Evolutionary conservation across 2,113 vertebrate genomes (phyloP).

Genomic region (Muntiacus muntjak): DNA sequence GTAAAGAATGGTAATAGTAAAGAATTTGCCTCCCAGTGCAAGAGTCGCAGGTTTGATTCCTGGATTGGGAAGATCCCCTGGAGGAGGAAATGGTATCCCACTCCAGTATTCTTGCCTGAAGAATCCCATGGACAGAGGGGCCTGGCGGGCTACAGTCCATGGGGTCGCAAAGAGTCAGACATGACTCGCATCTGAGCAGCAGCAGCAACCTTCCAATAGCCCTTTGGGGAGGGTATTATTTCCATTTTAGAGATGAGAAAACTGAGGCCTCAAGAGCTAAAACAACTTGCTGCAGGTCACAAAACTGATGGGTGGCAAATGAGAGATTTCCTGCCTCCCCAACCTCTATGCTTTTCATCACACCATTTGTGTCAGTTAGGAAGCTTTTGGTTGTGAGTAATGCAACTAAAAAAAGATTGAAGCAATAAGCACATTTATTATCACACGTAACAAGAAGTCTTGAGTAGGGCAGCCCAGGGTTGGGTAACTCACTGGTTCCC

Average conservation of each 20-base stretch:
- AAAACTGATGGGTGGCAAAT: background rate
- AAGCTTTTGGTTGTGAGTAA: background rate
- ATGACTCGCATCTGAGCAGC: background rate
- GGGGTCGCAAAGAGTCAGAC: background rate
- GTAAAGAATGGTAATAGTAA: background rate
- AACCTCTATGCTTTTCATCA: background rate
- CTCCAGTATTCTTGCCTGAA: background rate
- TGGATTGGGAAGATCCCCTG: background rate
- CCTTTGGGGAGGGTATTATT: background rate
- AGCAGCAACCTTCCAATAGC: background rate
- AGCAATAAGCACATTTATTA: background rate
- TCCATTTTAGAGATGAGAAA: background rate
- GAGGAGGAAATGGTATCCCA: background rate
- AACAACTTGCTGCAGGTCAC: background rate
- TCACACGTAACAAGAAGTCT: background rate
- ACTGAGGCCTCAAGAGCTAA: background rate
- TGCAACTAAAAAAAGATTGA: background rate
- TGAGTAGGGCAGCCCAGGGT: background rate
- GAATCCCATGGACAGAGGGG: background rate
- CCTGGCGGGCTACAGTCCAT: background rate
- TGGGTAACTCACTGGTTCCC: background rate
- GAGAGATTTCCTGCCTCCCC: background rate
- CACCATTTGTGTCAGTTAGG: background rate
- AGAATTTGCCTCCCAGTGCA: background rate
- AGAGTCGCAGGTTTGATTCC: background rate